Evolutionary conservation across 1,140 invertebrate genomes (phyloP), one percentile per base, ranked within the genome.

Genomic region (Helicoverpa zea): DNA sequence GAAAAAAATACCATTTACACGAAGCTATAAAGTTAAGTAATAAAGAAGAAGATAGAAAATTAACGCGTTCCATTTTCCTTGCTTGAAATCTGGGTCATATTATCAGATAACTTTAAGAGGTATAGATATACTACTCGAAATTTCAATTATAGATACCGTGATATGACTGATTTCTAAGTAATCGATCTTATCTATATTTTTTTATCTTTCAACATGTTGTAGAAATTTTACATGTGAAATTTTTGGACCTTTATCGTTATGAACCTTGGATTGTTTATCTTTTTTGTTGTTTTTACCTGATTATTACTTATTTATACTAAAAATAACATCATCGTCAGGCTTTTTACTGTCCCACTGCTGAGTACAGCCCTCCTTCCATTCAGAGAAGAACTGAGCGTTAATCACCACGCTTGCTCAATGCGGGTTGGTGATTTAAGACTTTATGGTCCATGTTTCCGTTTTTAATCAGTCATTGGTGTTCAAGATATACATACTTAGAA

Each of bases 131-230:
- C 9, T 77, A 77, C 75, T 77, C 75, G 61, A 77, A 64, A 77
- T 54, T 77, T 77, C 75, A 77, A 77, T 77, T 77, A 77, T 52
- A 51, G 75, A 77, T 77, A 77, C 23, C 23, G 18, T 23, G 75
- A 77, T 77, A 77, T 18, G 35, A 51, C 29, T 76, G 56, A 51
- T 76, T 76, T 77, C 75, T 66, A 11, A 52, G 61, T 64, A 77
- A 77, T 77, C 75, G 23, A 35, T 66, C 0, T 64, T 43, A 77
- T 77, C 61, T 56, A 54, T 54, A 43, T 43, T 43, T 52, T 49
- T 52, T 73, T 73, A 73, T 73, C 70, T 73, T 56, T 73, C 7
- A 30, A 56, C 23, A 29, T 73, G 54, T 12, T 47, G 3, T 51
- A 49, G n/a, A 49, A n/a, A 35, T 73, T 73, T 58, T 35, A 58